A percentile compares a stretch with the other conserved stretches of the same genome.
These are phyloP conservation scores for Ditula angustiorana DNA, from an alignment of 2,888 invertebrate genomes.

Conservation along the genomic window DNA sequence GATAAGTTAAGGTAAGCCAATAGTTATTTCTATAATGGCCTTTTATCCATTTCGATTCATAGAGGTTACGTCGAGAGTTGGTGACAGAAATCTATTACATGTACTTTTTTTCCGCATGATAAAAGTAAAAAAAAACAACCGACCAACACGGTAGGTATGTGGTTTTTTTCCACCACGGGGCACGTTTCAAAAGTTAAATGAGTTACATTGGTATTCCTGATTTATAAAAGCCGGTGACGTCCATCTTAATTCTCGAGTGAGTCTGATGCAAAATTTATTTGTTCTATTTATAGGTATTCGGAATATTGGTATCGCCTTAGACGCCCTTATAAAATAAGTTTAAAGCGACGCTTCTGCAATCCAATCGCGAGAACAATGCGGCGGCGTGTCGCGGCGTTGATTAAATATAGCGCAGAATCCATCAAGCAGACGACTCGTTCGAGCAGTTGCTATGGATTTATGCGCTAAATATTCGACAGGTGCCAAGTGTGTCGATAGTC, in stretches of 20 bases:
- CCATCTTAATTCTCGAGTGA: slow-evolving; percentile 30
- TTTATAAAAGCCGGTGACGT: slow-evolving; percentile 24
- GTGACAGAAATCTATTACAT: not conserved
- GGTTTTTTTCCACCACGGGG: not conserved
- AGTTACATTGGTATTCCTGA: slow-evolving; percentile 18
- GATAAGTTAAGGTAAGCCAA: not conserved
- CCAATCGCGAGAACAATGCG: slow-evolving; percentile 79
- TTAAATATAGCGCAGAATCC: slow-evolving; percentile 84
- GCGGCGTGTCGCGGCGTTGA: slow-evolving; percentile 75
- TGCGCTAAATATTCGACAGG: slow-evolving; percentile 85
- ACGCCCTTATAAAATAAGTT: slow-evolving; percentile 68
- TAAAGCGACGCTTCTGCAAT: slow-evolving; percentile 68
- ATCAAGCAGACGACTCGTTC: slow-evolving; percentile 77
- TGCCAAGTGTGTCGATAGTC: slow-evolving; percentile 85
- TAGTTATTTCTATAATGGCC: not conserved
- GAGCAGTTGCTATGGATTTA: slow-evolving; percentile 83
- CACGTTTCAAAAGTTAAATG: slow-evolving; percentile 16
- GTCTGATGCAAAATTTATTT: slow-evolving; percentile 31
- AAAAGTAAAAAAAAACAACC: not conserved
- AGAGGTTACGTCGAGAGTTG: not conserved
- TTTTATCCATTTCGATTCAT: not conserved
- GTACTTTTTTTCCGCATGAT: not conserved
- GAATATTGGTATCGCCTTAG: slow-evolving; percentile 40
- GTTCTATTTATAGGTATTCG: slow-evolving; percentile 35
- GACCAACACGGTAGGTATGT: not conserved